Evolutionary conservation across 1,140 invertebrate species (phyloP), one percentile per base, ranked within the genome.

Genomic region (Hyphantria cunea): DNA sequence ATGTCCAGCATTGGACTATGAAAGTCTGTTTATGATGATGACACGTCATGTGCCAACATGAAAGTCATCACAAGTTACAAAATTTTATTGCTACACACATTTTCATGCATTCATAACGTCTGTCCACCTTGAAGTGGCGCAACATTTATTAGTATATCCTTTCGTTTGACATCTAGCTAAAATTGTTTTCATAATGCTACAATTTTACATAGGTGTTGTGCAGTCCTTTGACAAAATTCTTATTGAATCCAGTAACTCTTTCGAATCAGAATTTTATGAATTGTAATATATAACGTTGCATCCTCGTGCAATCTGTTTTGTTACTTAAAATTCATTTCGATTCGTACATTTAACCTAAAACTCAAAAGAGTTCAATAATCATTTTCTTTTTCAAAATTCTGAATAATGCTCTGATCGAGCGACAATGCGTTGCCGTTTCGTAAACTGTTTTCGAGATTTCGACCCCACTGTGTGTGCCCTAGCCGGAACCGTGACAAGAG

Each of bases 31-130:
- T n/a, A n/a, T n/a, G n/a, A n/a, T n/a, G n/a, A n/a, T 78, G 68
- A 77, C 79, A 76, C 67, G 73, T 66, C 66, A 68, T 49, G 76
- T 74, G 73, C 58, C 59, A 71, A 62, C 68, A 78, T 82, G 72
- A 71, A 70, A 72, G 59, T 69, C 66, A 70, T 50, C 25, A 44
- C 10, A 9, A 53, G 49, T 45, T 64, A 58, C 59, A 41, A 44
- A 47, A 25, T 39, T 2, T 12, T 14, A 17, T 62, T 62, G 59
- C 39, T 47, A 42, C 51, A 50, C 31, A 63, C 39, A 47, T 64
- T 54, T 56, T 64, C 47, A 55, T 64, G 52, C 50, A 64, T 56
- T 56, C 61, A 17, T 17, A 55, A 41, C 47, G 25, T 17, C 13
- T 64, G 61, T 55, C 63, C 48, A 50, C 63, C 63, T 65, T 65